Percentiles rank a stretch among this genome's conserved stretches.
These are phyloP conservation scores for Rhagophthalmus giganteus DNA, from an alignment of 2,888 invertebrate species.

Conservation along the genomic window DNA sequence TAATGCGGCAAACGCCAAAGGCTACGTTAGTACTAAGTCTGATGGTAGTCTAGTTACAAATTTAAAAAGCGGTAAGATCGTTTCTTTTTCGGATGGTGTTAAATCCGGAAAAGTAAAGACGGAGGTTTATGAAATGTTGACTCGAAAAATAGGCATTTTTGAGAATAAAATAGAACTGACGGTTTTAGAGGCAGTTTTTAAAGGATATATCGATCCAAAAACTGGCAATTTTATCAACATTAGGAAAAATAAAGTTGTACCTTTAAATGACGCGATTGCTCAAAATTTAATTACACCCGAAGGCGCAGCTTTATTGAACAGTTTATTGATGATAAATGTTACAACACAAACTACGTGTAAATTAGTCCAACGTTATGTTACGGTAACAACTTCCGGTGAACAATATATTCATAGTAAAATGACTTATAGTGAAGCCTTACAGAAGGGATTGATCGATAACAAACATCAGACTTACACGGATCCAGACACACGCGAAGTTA, in stretches of 20 bases:
- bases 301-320: constrained; percentile 83
- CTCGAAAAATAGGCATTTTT: constrained; percentile 78
- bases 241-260: constrained; percentile 69
- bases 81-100: constrained; percentile 79
- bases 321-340: constrained; percentile 83
- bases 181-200: constrained; percentile 86
- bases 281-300: constrained; percentile 82
- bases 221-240: constrained; percentile 84
- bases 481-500: constrained; percentile 70
- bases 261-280: constrained; percentile 84
- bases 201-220: constrained; percentile 83
- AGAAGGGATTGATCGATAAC: constrained; percentile 79
- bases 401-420: constrained; percentile 61
- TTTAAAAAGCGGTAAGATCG: constrained; percentile 72
- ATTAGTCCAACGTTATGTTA: constrained; percentile 80
- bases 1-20: constrained; percentile 77
- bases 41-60: constrained; percentile 73
- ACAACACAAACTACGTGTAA: constrained; percentile 86
- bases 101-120: constrained; percentile 76
- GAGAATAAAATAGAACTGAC: constrained; percentile 75
- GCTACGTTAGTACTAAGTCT: constrained; percentile 73
- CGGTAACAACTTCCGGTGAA: constrained; percentile 68
- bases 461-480: constrained; percentile 75
- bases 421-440: constrained; percentile 77
- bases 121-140: constrained; percentile 86